phyloP scores from a whole-genome alignment of 2,797 vertebrate genomes.

The Zenarchopterus dispar region DNA sequence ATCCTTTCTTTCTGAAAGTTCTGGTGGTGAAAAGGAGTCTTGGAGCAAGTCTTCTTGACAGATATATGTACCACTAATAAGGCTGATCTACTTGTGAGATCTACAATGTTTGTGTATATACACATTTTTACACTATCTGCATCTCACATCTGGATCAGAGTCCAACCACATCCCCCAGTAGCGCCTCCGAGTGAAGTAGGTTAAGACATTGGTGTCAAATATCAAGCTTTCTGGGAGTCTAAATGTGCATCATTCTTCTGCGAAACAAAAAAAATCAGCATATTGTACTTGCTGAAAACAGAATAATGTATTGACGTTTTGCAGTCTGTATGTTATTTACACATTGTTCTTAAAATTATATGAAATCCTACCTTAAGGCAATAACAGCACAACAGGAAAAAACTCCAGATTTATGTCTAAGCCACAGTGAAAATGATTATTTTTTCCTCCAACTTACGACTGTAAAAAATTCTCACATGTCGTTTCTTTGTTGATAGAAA shows the following conservation, averaged over 20 bases:
- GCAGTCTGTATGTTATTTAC: constrained; percentile 2
- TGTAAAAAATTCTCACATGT: constrained; percentile 10
- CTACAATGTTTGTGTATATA: constrained; percentile 4
- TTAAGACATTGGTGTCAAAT: constrained; percentile 51
- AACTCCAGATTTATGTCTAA: not conserved
- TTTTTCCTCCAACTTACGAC: not conserved
- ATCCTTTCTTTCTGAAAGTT: constrained; percentile 25
- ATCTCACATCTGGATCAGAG: too few relatives aligned
- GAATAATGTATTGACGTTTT: not conserved
- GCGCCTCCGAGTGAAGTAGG: constrained; percentile 40
- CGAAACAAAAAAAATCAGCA: not conserved
- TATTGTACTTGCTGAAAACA: not conserved
- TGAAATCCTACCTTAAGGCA: constrained; percentile 2
- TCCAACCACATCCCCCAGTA: constrained; percentile 43
- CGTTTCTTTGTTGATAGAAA: constrained; percentile 1
- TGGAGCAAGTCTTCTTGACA: constrained; percentile 8
- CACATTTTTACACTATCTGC: constrained; percentile 4
- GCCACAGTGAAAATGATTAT: not conserved
- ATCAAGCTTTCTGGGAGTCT: constrained; percentile 36
- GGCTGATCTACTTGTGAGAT: too few relatives aligned
- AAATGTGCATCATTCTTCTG: not conserved
- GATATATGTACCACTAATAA: constrained; percentile 6
- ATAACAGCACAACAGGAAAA: not conserved
- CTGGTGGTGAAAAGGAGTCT: constrained; percentile 16
- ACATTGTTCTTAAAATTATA: constrained; percentile 3